Base-by-base conservation (phyloP, 2,113 vertebrate species). In the Nyctereutes procyonoides region DNA sequence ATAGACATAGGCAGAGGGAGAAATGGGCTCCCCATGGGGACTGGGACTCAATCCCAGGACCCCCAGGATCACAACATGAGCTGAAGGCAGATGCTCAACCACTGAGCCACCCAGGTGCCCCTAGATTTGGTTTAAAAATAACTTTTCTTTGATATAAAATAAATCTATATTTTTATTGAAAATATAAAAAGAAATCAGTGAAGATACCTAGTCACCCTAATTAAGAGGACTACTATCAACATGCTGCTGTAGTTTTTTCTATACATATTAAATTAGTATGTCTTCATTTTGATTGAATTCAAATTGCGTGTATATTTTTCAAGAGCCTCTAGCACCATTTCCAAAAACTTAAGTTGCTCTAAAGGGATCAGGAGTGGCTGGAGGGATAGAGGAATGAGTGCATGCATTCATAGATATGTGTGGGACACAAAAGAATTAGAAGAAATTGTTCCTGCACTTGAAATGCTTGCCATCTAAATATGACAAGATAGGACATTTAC, bases 391-490 rank as follows among this genome's bases (percentile, higher is more conserved):
- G 58, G 35, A 19, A 63, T 65, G 28, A 69, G 22, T 1, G 7
- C 3, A 15, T 48, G 9, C n/a, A 43, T 71, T 43, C 69, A 35
- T 11, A 58, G 56, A 32, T 1, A 2, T 84, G 2, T 43, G 32
- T n/a, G n/a, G 26, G 13, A 38, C 19, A 53, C 2, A 48, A 74
- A 95, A 87, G 8, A 84, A 63, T 90, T 16, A 81, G 58, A 95
- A 88, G 60, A 51, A 65, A 56, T 67, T 69, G 13, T 28, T 28
- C 10, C 32, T 24, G 6, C 22, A 17, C 56, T 93, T 95, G 86
- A 96, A 65, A 89, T 32, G 60, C 51, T 88, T 93, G 53, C 82
- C 86, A 83, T 60, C n/a, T 88, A 79, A 55, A 82, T 84, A 90
- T 60, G 88, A 65, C 32, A 76, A 67, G 88, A 87, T 4, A 30